Base-by-base conservation (phyloP, 2,888 invertebrate species). In the Tachina lurida region DNA sequence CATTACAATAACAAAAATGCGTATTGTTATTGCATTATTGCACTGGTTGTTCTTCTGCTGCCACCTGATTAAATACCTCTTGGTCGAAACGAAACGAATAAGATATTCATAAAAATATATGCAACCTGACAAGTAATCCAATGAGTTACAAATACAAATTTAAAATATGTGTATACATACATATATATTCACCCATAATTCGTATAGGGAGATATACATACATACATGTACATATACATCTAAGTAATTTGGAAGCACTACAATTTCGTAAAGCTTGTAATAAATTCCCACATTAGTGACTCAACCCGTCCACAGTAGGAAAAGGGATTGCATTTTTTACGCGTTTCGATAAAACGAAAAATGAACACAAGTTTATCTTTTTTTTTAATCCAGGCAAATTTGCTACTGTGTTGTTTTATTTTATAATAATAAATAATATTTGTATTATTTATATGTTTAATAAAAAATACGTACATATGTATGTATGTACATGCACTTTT, bases 341-440 rank as follows among this genome's bases (percentile, higher is more conserved):
- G 7, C 19, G 45, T 65, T 68, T 19, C 12, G 10, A 17, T 54
- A 17, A 54, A 54, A 54, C 10, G 1, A 19, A 17, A 54, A 54
- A 17, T 54, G 0, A 54, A 54, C 9, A 54, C 10, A 67, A 52
- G 52, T 67, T 17, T 12, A 45, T 10, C 15, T 7, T 22, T 62
- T 62, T 68, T 47, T 63, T 76, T 45, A 39, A 19, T 56, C 71
- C 62, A 71, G 79, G 52, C 60, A 81, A 74, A 74, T 60, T 74
- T 81, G 43, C 74, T 74, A 74, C 80, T 60, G 80, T 81, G 67
- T 74, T 45, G 58, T 74, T 74, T 62, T 58, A 31, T 80, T 80
- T 56, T 60, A 43, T 74, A 56, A 71, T 80, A 67, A 39, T 74
- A 60, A 45, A 58, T 56, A 67, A 68, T 68, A 74, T 31, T 31